Evolutionary conservation across 2,888 invertebrate genomes (phyloP).

Genomic region (Diloba caeruleocephala): DNA sequence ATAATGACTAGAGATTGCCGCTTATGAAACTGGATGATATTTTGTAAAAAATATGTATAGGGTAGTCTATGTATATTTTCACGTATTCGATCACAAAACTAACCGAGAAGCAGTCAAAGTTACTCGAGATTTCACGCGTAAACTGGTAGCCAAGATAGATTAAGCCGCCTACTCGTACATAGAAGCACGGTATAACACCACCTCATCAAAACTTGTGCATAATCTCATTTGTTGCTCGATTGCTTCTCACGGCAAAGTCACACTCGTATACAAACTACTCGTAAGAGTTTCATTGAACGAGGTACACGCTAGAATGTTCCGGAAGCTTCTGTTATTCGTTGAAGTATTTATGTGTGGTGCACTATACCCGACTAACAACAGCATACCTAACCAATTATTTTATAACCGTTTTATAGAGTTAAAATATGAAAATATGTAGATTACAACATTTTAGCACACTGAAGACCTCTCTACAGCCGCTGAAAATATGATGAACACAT

Average conservation of each 20-base stretch:
- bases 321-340: not conserved
- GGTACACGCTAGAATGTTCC: too few relatives aligned
- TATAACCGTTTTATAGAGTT: not conserved
- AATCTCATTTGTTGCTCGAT: constrained; percentile 41
- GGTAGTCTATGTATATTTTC: too few relatives aligned
- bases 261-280: constrained; percentile 30
- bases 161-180: constrained; percentile 1
- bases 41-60: too few relatives aligned
- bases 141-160: constrained; percentile 8
- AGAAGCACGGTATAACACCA: constrained; percentile 14
- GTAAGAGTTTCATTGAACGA: not conserved
- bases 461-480: too few relatives aligned
- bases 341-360: not conserved
- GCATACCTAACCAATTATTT: not conserved
- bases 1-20: too few relatives aligned
- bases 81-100: not conserved
- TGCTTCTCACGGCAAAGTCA: constrained; percentile 24
- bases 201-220: constrained; percentile 45
- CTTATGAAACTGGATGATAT: too few relatives aligned
- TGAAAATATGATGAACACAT: too few relatives aligned
- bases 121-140: constrained; percentile 5
- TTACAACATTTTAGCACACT: too few relatives aligned
- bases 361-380: not conserved
- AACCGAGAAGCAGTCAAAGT: constrained; percentile 1
- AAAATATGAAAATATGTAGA: too few relatives aligned